Base-by-base conservation (phyloP, 2,797 vertebrate genomes). In the Todus mexicanus region DNA sequence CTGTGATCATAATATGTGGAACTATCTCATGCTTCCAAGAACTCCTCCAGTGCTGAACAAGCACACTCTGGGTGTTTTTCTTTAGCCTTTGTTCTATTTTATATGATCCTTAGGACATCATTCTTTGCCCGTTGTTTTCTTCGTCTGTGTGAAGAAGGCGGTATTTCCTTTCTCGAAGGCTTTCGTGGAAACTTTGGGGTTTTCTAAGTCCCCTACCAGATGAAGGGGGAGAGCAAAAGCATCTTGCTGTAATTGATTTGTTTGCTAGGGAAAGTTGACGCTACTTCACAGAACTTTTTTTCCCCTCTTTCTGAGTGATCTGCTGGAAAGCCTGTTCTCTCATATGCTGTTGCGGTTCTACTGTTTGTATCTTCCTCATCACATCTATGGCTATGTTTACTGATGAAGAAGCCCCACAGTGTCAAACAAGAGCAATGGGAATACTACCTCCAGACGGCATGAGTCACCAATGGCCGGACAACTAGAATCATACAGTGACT, bases 11-110 rank as follows among this genome's bases (percentile, higher is more conserved):
- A 91, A 78, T 69, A 78, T 54, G 80, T 87, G 83, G 70, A 93
- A 95, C 88, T 82, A 48, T 95, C 93, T 88, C 91, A 93, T 87
- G 85, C 93, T 94, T 96, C 86, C 90, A 92, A 91, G 87, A 94
- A 77, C 72, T 94, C 65, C 48, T 74, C 84, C 84, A 89, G 78
- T 90, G 88, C 81, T 94, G 90, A 95, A 42, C 50, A 87, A 94
- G 90, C 90, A 79, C 6, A 20, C 43, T 70, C 50, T 9, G 76
- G 16, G 25, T 92, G 70, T 90, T 89, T 91, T 89, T 63, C 79
- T 88, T 84, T 16, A 25, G 64, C 21, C 69, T 90, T 93, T 90
- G 40, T 92, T 95, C 73, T 83, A 3, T 16, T 80, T 47, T 54
- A 15, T 65, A 14, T 59, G 79, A 75, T 83, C 47, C 27, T 8